These are phyloP conservation scores for Tonatia bakeri DNA, from an alignment of 2,113 vertebrate species.

Conservation along the genomic window DNA sequence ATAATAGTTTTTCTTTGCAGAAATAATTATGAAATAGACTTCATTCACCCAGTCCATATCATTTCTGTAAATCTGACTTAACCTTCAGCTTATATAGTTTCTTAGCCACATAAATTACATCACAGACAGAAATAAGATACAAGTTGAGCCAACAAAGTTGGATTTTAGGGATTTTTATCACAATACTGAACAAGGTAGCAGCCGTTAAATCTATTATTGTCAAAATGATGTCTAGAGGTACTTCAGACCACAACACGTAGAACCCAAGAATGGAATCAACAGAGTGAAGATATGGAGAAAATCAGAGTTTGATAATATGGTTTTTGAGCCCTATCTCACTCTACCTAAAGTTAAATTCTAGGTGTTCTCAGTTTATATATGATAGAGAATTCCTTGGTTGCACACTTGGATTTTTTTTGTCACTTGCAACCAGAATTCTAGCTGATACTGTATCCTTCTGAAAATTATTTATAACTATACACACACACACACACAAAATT, in stretches of 20 bases:
- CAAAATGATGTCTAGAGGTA: not conserved
- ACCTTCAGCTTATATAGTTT: not conserved
- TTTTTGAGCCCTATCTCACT: not conserved
- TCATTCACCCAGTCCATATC: not conserved
- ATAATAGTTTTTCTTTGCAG: not conserved
- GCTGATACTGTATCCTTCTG: not conserved
- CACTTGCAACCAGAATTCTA: not conserved
- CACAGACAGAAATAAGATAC: not conserved
- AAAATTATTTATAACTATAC: not conserved
- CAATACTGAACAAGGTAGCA: not conserved
- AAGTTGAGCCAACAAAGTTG: not conserved
- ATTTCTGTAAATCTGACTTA: not conserved
- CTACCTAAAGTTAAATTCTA: not conserved
- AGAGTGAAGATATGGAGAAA: not conserved
- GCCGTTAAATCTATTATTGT: not conserved
- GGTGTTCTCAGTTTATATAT: not conserved
- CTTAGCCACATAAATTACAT: not conserved
- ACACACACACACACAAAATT: not conserved
- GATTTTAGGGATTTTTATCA: not conserved
- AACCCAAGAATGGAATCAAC: not conserved
- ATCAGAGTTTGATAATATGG: not conserved
- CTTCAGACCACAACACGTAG: not conserved
- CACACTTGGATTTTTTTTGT: not conserved
- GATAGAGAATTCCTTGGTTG: not conserved
- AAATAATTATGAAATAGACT: not conserved